Evolutionary conservation across 2,113 vertebrate genomes (phyloP).

Genomic region (Sclerurus mexicanus): DNA sequence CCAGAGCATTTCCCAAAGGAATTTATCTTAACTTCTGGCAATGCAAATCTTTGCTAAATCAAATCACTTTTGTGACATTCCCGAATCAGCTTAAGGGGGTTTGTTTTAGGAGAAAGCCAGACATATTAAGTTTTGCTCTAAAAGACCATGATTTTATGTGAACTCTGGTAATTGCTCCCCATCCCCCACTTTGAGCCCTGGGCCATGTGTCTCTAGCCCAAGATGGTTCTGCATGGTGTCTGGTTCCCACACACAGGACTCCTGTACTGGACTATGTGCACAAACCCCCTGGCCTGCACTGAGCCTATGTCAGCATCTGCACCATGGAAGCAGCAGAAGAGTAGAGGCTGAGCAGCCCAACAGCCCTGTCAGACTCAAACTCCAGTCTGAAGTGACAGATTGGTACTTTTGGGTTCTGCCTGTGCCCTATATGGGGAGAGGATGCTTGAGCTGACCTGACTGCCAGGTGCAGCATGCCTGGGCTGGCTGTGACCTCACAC

Average conservation of each 20-base stretch:
- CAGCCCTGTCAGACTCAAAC: background rate
- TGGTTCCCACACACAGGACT: background rate
- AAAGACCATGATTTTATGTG: background rate
- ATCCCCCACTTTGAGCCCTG: background rate
- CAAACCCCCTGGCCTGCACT: background rate
- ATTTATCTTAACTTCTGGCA: background rate
- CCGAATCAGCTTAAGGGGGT: background rate
- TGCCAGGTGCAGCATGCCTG: background rate
- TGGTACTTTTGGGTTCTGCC: background rate
- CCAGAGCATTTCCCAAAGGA: background rate
- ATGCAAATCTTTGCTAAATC: background rate
- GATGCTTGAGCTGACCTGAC: background rate
- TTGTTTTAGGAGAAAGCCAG: background rate
- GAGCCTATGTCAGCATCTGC: background rate
- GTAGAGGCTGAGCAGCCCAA: background rate
- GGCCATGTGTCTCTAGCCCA: background rate
- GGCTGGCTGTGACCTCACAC: accelerated
- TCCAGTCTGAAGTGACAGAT: background rate
- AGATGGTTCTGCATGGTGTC: background rate
- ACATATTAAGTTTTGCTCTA: background rate
- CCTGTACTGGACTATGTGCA: background rate
- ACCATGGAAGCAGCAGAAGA: background rate
- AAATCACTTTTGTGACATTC: background rate
- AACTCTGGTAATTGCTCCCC: background rate
- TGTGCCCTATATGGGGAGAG: background rate